Evolutionary conservation across 2,888 invertebrate species (phyloP).

Genomic region (Gasteruption jaculator): DNA sequence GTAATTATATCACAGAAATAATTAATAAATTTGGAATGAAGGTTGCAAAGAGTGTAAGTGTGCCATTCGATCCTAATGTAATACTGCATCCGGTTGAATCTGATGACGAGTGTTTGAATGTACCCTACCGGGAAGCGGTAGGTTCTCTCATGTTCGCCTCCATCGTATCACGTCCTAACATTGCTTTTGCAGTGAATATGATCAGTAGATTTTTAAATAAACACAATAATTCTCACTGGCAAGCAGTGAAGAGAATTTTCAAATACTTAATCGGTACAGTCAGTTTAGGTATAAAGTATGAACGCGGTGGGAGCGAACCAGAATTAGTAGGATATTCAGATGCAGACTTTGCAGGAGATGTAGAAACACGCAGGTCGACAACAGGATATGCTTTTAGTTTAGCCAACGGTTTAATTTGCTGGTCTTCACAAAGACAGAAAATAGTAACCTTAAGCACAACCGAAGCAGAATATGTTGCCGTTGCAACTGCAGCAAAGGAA

Average conservation of each 20-base stretch:
- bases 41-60: slow-evolving; percentile 8
- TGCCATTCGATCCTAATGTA: slow-evolving; percentile 18
- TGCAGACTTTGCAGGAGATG: slow-evolving; percentile 20
- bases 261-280: slow-evolving; percentile 15
- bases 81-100: slow-evolving; percentile 15
- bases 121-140: slow-evolving; percentile 25
- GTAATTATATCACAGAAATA: slow-evolving; percentile 9
- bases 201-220: slow-evolving; percentile 21
- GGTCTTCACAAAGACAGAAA: slow-evolving; percentile 22
- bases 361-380: slow-evolving; percentile 19
- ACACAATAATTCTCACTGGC: slow-evolving; percentile 19
- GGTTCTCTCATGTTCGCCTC: slow-evolving; percentile 23
- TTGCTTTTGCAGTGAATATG: slow-evolving; percentile 19
- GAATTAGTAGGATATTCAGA: slow-evolving; percentile 16
- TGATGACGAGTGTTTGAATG: slow-evolving; percentile 2
- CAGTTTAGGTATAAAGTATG: slow-evolving; percentile 16
- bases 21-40: slow-evolving; percentile 12
- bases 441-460: too few relatives aligned
- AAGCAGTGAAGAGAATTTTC: slow-evolving; percentile 20
- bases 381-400: slow-evolving; percentile 23
- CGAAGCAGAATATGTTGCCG: slow-evolving; percentile 29
- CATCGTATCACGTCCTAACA: slow-evolving; percentile 21
- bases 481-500: slow-evolving; percentile 23
- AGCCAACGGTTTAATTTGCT: slow-evolving; percentile 19
- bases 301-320: slow-evolving; percentile 10